Percentiles rank a stretch among this genome's conserved stretches.
phyloP scores from a whole-genome alignment of 2,888 invertebrate genomes.

The Andrena dorsata region DNA sequence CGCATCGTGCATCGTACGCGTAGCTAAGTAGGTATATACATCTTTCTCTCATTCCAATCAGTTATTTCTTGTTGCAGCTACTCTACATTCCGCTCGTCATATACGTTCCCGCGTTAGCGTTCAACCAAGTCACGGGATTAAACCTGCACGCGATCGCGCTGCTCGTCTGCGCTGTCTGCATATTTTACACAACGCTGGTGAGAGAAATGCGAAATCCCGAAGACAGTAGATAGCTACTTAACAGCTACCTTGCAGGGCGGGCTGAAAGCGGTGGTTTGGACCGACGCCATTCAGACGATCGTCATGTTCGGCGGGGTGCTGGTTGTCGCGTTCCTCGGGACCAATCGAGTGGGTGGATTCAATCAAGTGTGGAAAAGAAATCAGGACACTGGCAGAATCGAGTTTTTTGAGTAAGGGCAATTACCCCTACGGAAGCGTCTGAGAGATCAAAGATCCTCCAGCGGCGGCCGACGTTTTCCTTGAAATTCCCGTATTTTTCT shows the following conservation, averaged over 20 bases:
- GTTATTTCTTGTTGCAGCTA: slow-evolving; percentile 81
- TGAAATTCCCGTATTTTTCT: background rate
- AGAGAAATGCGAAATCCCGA: slow-evolving; percentile 82
- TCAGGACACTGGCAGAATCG: slow-evolving; percentile 88
- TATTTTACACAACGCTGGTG: slow-evolving; percentile 96
- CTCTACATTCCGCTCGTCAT: slow-evolving; percentile 94
- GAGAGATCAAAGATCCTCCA: background rate
- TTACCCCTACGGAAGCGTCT: background rate
- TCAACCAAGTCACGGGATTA: slow-evolving; percentile 94
- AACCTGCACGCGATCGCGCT: slow-evolving; percentile 92
- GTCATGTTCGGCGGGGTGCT: slow-evolving; percentile 91
- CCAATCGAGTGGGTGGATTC: slow-evolving; percentile 88
- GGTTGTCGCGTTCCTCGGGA: slow-evolving; percentile 89
- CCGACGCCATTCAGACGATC: slow-evolving; percentile 91
- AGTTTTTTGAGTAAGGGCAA: slow-evolving; percentile 90
- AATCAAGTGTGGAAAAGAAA: slow-evolving; percentile 88
- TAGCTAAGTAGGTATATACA: too few species aligned
- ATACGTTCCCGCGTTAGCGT: slow-evolving; percentile 94
- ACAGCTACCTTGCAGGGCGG: slow-evolving; percentile 87
- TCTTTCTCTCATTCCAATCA: too few species aligned
- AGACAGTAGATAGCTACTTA: too few species aligned
- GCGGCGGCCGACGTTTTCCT: background rate
- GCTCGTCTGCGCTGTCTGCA: slow-evolving; percentile 94
- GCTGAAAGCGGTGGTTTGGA: slow-evolving; percentile 93
- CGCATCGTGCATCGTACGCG: too few species aligned